A percentile compares a stretch with the other conserved stretches of the same genome.
phyloP scores from a whole-genome alignment of 2,888 invertebrate genomes.

The Tetragnatha montana region DNA sequence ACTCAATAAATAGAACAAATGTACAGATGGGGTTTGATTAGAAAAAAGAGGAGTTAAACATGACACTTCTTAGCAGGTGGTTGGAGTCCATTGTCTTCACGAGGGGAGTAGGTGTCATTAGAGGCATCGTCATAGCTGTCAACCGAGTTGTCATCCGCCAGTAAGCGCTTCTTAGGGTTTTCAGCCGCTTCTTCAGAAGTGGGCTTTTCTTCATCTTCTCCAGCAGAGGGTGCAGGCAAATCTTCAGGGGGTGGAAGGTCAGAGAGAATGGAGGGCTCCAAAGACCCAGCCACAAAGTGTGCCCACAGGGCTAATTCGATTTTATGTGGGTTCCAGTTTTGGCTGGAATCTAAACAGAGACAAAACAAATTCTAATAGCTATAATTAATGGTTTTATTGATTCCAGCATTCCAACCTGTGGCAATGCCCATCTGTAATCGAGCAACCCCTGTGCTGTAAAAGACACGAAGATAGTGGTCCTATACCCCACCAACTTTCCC shows the following conservation, averaged over 20 bases:
- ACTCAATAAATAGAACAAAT: conserved; percentile 37
- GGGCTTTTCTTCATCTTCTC: neutral
- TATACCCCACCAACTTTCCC: no score
- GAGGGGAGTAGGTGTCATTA: conserved; percentile 45
- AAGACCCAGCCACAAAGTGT: conserved; percentile 89
- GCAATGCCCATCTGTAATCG: neutral
- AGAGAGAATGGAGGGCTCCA: conserved; percentile 89
- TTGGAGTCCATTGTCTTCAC: conserved; percentile 57
- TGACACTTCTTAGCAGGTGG: conserved; percentile 63
- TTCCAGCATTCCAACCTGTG: neutral
- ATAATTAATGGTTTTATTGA: neutral
- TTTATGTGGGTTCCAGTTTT: conserved; percentile 78
- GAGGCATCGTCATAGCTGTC: conserved; percentile 48
- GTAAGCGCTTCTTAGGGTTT: neutral
- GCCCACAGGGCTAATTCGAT: conserved; percentile 96
- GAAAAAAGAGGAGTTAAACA: conserved; percentile 45
- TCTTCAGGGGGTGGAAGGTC: conserved; percentile 80
- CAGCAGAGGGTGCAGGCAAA: neutral
- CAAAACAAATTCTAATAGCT: neutral
- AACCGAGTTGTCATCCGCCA: conserved; percentile 46
- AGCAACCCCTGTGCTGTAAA: no score
- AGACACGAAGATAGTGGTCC: no score
- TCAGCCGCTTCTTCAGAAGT: neutral
- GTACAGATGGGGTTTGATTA: conserved; percentile 21
- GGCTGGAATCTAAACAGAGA: conserved; percentile 68